Conservation (phyloP, 2,888 invertebrate genomes). For the Hirtodrosophila alboralis region DNA sequence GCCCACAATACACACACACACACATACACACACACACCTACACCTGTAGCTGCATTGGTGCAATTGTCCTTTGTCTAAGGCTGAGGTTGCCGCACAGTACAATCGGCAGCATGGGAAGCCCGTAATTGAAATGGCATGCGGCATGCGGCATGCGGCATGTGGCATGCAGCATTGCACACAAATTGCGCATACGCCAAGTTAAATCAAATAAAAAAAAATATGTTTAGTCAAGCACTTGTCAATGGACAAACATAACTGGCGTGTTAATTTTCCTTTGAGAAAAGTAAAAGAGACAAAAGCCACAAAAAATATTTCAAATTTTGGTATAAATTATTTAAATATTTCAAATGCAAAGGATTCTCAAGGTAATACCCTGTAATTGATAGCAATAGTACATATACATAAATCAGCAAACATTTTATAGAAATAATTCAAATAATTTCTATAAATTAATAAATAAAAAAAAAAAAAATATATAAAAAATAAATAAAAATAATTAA, state of each 20-base stretch:
- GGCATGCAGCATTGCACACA: slow-evolving; percentile 16
- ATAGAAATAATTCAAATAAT: too few relatives aligned
- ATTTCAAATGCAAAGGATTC: too few relatives aligned
- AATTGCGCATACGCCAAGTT: slow-evolving; percentile 53
- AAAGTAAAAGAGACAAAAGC: neutral
- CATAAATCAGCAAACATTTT: too few relatives aligned
- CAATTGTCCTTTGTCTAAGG: slow-evolving; percentile 3
- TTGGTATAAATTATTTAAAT: too few relatives aligned
- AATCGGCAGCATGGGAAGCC: slow-evolving; percentile 29
- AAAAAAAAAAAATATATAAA: too few relatives aligned
- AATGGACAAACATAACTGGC: slow-evolving; percentile 7
- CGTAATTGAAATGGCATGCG: slow-evolving; percentile 29
- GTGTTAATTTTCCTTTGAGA: slow-evolving; percentile 15
- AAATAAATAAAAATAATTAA: too few relatives aligned
- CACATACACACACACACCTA: neutral
- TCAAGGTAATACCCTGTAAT: too few relatives aligned
- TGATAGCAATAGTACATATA: too few relatives aligned
- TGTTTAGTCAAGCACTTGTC: slow-evolving; percentile 28
- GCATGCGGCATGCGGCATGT: slow-evolving; percentile 14
- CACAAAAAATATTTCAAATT: too few relatives aligned
- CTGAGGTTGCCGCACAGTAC: slow-evolving; percentile 28
- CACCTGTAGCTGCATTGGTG: slow-evolving; percentile 14
- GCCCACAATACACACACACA: neutral
- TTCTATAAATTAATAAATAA: too few relatives aligned
- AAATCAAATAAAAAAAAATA: slow-evolving; percentile 6